A percentile compares a stretch with the other conserved stretches of the same genome.
Conservation (phyloP, 2,113 vertebrate species). For the Pseudopipra pipra region DNA sequence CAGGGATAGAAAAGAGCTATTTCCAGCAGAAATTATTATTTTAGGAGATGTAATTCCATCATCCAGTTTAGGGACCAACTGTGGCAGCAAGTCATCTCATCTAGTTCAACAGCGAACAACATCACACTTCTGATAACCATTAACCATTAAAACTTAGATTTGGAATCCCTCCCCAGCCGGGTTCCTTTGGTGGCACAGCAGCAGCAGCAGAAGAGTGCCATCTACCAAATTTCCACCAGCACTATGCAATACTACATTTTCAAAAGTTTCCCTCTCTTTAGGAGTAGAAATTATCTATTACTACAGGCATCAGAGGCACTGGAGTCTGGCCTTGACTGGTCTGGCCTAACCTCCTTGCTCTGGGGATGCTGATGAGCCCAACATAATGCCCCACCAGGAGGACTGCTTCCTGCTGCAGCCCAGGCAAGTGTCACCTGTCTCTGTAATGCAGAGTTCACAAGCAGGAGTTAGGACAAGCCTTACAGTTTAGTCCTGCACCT, state of each 20-base stretch:
- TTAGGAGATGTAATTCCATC: neutral
- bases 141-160: neutral
- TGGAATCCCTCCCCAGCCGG: neutral
- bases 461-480: neutral
- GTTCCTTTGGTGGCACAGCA: neutral
- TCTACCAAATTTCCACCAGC: neutral
- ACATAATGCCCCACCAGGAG: too few species aligned
- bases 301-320: neutral
- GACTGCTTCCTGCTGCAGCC: neutral
- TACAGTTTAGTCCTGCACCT: neutral
- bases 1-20: neutral
- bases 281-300: neutral
- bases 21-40: neutral
- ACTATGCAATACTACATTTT: neutral
- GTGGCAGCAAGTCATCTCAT: neutral
- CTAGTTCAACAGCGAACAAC: neutral
- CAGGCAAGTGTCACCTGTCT: fast-evolving
- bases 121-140: neutral
- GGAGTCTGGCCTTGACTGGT: neutral
- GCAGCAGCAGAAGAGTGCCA: neutral
- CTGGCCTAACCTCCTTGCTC: neutral
- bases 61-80: neutral
- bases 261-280: neutral
- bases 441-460: neutral
- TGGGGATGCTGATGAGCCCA: neutral